Base-by-base conservation (phyloP, 2,888 invertebrate genomes). In the Galerucella calmariensis region DNA sequence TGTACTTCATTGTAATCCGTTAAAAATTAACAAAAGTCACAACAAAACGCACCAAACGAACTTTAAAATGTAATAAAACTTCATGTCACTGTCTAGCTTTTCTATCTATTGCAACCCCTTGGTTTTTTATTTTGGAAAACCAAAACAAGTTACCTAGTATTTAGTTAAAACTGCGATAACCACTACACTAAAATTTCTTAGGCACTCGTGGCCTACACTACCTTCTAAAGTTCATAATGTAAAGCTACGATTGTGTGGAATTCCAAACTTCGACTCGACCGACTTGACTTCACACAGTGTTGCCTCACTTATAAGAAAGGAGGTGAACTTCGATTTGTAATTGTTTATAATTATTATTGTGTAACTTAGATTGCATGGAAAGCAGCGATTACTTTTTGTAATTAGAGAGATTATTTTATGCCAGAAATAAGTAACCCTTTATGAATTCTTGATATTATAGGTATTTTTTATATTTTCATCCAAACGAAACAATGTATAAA, bases 1-100 rank as follows among this genome's bases (percentile, higher is more conserved):
- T 90, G 87, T 91, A 91, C 89, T 91, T 91, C 91, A 91, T 88
- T 63, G 56, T 68, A 65, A 72, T 48, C 51, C 48, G 51, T 68
- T 67, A 76, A 67, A 63, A 69, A 35, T 58, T 27, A 46, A 44
- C 58, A 35, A 62, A 10, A 12, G 16, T 35, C 65, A 53, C 35
- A 20, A 58, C 62, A 59, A 59, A 59, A 51, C 27, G 20, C 62
- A 53, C 59, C 16, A 67, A 69, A 62, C 63, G 35, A 74, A 74
- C 77, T 74, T 66, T 9, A 67, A 59, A 61, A 48, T 65, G 68
- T 70, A 53, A 44, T 58, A 35, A 35, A 61, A 72, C 56, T 51
- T 9, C 27, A 8, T 11, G n/a, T 27, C 14, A 41, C 53, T 56
- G 61, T 53, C 35, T 41, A 75, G 67, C 63, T 66, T 65, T 75